A percentile compares a stretch with the other conserved stretches of the same genome.
These are phyloP conservation scores for Canis aureus DNA, from an alignment of 2,113 vertebrate species.

Conservation along the genomic window DNA sequence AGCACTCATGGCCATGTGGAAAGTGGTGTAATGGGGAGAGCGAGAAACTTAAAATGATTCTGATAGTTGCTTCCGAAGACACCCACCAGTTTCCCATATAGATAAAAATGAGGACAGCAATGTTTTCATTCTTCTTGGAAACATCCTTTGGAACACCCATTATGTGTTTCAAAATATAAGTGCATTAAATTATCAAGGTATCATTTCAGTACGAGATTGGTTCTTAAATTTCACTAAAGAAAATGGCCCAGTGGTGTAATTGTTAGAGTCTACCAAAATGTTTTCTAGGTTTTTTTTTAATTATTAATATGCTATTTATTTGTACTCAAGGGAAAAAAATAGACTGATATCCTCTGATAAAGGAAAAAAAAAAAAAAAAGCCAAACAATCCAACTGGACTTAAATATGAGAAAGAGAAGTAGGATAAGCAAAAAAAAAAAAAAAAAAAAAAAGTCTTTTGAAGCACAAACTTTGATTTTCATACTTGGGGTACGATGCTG, in stretches of 20 bases:
- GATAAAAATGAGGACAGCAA: conserved; percentile 17
- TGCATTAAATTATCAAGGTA: not conserved
- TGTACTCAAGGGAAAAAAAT: not conserved
- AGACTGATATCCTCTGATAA: not conserved
- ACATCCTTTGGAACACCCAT: not conserved
- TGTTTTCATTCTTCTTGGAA: not conserved
- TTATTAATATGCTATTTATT: not conserved
- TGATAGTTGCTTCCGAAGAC: not conserved
- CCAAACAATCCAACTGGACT: not conserved
- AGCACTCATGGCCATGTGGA: not conserved
- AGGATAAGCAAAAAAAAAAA: not conserved
- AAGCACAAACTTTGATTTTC: not conserved
- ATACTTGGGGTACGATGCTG: not conserved
- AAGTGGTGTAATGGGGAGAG: not conserved
- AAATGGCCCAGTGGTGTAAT: not conserved
- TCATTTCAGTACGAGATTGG: not conserved
- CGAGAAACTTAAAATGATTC: not conserved
- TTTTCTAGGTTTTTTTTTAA: not conserved
- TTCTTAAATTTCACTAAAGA: conserved; percentile 16
- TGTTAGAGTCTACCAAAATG: not conserved
- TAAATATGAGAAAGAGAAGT: not conserved
- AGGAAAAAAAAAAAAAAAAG: not conserved
- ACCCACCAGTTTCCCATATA: not conserved
- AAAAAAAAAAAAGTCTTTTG: not conserved
- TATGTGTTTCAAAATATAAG: not conserved